phyloP scores from a whole-genome alignment of 92 coral and sea anemone species.

The Chrysogorgia sp. region DNA sequence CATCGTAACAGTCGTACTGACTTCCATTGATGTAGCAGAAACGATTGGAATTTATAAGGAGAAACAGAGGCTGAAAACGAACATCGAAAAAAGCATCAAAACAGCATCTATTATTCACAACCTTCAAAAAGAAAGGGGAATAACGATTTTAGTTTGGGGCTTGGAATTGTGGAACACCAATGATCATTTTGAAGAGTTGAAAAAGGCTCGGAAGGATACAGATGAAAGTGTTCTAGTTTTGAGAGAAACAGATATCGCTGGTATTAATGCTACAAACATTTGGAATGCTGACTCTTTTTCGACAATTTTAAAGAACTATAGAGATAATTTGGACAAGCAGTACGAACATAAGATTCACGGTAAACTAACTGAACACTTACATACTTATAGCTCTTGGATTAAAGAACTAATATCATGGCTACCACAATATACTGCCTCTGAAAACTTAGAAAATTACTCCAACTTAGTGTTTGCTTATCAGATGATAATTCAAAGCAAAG shows the following conservation, averaged over 20 bases:
- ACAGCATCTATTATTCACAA: constrained; percentile 23
- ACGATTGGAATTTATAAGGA: neutral
- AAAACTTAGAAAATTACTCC: constrained; percentile 20
- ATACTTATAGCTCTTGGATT: constrained; percentile 6
- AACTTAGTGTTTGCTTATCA: constrained; percentile 4
- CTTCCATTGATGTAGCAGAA: neutral
- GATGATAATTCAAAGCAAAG: constrained; percentile 35
- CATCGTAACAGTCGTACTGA: neutral
- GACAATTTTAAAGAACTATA: constrained; percentile 49
- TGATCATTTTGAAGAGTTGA: neutral
- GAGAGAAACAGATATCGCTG: neutral
- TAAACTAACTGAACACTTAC: neutral
- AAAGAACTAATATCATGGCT: constrained; percentile 6
- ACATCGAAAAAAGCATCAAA: constrained; percentile 15
- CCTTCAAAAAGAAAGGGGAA: constrained; percentile 24
- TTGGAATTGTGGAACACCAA: neutral
- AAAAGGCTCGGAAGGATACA: neutral
- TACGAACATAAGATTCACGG: neutral
- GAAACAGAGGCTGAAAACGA: neutral
- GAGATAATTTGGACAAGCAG: constrained; percentile 23
- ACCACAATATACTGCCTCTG: neutral
- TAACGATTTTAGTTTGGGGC: neutral
- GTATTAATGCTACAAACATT: constrained; percentile 53
- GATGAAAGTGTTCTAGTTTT: constrained; percentile 1
- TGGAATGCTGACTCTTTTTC: neutral